phyloP scores from a whole-genome alignment of 1,140 invertebrate species.

The Leptinotarsa undecemlineata region DNA sequence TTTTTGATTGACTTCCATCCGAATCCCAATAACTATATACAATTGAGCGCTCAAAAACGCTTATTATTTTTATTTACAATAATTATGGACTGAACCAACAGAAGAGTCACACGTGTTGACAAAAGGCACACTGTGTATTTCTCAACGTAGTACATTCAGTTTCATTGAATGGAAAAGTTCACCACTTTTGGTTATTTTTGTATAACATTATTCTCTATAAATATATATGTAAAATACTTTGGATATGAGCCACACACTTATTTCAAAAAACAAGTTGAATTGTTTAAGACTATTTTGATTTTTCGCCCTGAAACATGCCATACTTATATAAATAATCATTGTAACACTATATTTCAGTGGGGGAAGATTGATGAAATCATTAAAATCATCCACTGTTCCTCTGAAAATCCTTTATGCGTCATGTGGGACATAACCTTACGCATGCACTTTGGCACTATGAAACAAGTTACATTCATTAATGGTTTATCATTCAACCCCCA shows the following conservation, averaged over 20 bases:
- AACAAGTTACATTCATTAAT: background rate
- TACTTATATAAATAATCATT: too few species aligned
- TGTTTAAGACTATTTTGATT: background rate
- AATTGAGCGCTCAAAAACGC: background rate
- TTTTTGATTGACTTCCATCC: background rate
- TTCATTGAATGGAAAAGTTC: background rate
- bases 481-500: background rate
- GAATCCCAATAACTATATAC: background rate
- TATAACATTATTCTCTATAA: background rate
- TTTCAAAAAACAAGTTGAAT: background rate
- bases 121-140: slow-evolving; percentile 31
- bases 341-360: too few species aligned
- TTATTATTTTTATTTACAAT: background rate
- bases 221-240: slow-evolving; percentile 8
- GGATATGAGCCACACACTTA: background rate
- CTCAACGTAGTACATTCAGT: background rate
- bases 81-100: background rate
- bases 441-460: background rate
- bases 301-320: too few species aligned
- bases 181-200: background rate
- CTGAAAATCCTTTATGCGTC: background rate
- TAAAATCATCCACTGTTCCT: background rate
- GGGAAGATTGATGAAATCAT: too few species aligned
- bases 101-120: slow-evolving; percentile 23
- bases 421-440: background rate